A percentile compares a stretch with the other conserved stretches of the same genome.
These are phyloP conservation scores for Chesias legatella DNA, from an alignment of 2,888 invertebrate genomes.

Conservation along the genomic window DNA sequence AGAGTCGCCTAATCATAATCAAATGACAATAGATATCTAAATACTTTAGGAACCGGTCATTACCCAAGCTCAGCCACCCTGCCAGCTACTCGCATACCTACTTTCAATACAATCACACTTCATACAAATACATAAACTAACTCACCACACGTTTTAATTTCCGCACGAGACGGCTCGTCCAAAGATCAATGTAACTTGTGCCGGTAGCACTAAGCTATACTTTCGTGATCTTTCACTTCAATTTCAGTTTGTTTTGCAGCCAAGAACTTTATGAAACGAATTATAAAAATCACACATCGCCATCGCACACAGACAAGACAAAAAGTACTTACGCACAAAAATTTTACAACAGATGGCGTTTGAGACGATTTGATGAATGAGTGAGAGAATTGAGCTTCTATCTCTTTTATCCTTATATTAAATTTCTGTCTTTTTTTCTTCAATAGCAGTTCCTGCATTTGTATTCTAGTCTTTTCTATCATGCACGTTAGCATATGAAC, in stretches of 20 bases:
- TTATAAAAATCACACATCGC: conserved; percentile 62
- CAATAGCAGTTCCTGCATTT: neutral
- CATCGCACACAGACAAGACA: conserved; percentile 40
- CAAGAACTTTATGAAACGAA: conserved; percentile 51
- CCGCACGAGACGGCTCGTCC: conserved; percentile 16
- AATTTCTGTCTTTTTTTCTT: conserved; percentile 3
- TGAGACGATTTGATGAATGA: neutral
- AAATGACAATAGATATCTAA: conserved; percentile 45
- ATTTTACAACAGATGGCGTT: conserved; percentile 35
- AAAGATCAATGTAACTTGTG: conserved; percentile 14
- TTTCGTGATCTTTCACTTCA: conserved; percentile 32
- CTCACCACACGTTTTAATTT: conserved; percentile 59
- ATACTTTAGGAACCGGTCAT: conserved; percentile 62
- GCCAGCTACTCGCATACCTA: conserved; percentile 53
- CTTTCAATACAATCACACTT: conserved; percentile 65
- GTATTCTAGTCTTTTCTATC: neutral
- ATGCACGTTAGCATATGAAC: neutral
- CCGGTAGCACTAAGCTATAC: conserved; percentile 12
- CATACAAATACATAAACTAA: conserved; percentile 58
- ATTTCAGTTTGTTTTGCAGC: conserved; percentile 31
- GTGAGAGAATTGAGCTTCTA: neutral
- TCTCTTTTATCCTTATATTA: conserved; percentile 7
- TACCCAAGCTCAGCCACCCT: conserved; percentile 60
- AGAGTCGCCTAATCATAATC: conserved; percentile 20
- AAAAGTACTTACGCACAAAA: neutral